phyloP scores from a whole-genome alignment of 2,888 invertebrate species.

The Drosophila vallismaia region DNA sequence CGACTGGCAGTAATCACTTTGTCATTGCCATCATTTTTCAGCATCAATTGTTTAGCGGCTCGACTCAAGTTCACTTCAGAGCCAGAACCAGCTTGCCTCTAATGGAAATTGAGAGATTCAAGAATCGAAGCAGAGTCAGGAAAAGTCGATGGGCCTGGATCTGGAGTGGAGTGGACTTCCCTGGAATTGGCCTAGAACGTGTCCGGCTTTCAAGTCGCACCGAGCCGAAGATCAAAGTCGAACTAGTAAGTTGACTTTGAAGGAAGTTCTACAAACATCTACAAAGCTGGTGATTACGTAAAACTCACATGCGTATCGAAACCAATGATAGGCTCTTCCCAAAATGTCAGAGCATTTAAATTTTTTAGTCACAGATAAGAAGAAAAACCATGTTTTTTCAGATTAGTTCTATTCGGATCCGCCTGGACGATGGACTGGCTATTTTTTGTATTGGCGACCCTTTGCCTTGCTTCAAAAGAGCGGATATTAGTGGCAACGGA shows the following conservation, averaged over 20 bases:
- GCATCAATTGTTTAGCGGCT: slow-evolving; percentile 69
- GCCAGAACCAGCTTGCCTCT: slow-evolving; percentile 43
- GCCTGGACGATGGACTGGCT: not conserved
- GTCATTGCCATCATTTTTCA: slow-evolving; percentile 79
- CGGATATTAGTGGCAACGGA: too few species aligned
- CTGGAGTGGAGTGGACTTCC: slow-evolving; percentile 68
- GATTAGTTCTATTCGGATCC: not conserved
- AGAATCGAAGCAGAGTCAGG: slow-evolving; percentile 17
- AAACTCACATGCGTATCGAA: not conserved
- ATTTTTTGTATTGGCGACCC: not conserved
- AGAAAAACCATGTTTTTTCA: not conserved
- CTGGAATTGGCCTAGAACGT: slow-evolving; percentile 71
- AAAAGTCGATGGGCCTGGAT: slow-evolving; percentile 26
- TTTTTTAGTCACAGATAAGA: not conserved
- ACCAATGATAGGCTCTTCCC: not conserved
- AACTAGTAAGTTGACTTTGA: not conserved
- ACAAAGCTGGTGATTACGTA: not conserved
- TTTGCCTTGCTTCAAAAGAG: not conserved
- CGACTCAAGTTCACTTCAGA: slow-evolving; percentile 69
- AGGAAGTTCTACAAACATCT: not conserved
- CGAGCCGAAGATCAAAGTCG: slow-evolving; percentile 43
- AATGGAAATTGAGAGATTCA: slow-evolving; percentile 68
- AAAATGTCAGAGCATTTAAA: slow-evolving; percentile 1
- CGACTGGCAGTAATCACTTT: slow-evolving; percentile 69
- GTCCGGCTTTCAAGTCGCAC: slow-evolving; percentile 56